These are phyloP conservation scores for Actinemys pallida DNA, from an alignment of 2,113 vertebrate genomes.

Conservation along the genomic window DNA sequence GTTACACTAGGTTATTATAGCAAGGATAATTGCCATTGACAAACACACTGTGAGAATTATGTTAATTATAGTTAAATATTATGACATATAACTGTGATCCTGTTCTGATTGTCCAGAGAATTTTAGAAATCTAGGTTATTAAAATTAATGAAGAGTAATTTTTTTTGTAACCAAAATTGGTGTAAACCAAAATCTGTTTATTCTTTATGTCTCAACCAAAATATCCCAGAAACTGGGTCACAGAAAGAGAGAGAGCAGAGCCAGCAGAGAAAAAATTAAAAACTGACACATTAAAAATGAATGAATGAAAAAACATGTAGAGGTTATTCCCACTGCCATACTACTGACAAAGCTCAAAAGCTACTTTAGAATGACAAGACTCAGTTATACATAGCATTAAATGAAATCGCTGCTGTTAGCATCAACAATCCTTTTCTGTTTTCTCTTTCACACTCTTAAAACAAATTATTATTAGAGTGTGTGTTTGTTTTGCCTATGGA, in stretches of 20 bases:
- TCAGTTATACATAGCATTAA: neutral
- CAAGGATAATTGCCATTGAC: neutral
- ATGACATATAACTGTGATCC: neutral
- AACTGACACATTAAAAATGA: neutral
- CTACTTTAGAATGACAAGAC: neutral
- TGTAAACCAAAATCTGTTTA: neutral
- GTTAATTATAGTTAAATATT: neutral
- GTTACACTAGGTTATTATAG: neutral
- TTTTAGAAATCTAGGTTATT: neutral
- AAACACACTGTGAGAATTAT: neutral
- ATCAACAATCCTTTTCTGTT: neutral
- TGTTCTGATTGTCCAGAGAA: neutral
- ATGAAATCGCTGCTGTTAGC: neutral
- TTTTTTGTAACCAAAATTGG: neutral
- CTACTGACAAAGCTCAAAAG: neutral
- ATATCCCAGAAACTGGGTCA: neutral
- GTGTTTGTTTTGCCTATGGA: neutral
- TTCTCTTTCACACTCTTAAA: neutral
- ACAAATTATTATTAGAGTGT: neutral
- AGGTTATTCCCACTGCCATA: neutral
- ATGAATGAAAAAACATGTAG: fast-evolving
- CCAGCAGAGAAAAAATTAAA: neutral
- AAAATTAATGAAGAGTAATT: neutral
- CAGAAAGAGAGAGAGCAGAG: neutral
- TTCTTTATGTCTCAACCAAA: neutral